A percentile compares a stretch with the other conserved stretches of the same genome.
phyloP scores from a whole-genome alignment of 2,888 invertebrate genomes.

The Dynastes maya region DNA sequence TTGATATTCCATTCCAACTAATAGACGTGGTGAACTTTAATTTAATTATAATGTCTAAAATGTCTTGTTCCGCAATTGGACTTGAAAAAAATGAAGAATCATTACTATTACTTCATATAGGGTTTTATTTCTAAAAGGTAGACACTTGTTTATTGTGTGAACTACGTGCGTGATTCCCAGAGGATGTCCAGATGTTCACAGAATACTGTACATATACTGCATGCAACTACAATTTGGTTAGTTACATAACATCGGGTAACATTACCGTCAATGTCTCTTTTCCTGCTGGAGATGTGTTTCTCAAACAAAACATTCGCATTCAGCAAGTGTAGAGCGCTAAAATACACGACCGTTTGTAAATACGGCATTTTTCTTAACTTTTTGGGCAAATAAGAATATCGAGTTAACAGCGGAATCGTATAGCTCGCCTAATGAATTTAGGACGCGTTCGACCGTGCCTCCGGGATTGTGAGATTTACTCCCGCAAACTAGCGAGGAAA shows the following conservation, averaged over 20 bases:
- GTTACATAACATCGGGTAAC: slow-evolving; percentile 13
- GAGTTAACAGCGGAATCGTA: slow-evolving; percentile 63
- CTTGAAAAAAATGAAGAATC: no score
- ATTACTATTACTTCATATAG: no score
- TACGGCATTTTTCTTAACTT: slow-evolving; percentile 69
- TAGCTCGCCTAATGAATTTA: slow-evolving; percentile 64
- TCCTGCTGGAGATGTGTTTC: neutral
- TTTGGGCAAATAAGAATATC: slow-evolving; percentile 67
- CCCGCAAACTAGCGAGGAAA: slow-evolving; percentile 41
- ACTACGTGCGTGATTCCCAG: no score
- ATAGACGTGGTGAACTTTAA: no score
- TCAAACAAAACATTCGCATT: slow-evolving; percentile 39
- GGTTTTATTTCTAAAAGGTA: no score
- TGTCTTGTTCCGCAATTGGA: no score
- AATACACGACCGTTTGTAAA: slow-evolving; percentile 61
- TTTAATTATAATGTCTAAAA: no score
- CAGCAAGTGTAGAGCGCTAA: slow-evolving; percentile 11
- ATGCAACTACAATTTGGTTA: slow-evolving; percentile 11
- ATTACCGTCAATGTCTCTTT: neutral
- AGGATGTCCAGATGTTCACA: no score
- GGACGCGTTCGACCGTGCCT: slow-evolving; percentile 57
- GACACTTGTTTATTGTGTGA: no score
- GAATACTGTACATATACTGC: no score
- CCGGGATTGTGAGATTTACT: slow-evolving; percentile 55
- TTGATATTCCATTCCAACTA: no score